A percentile compares a stretch with the other conserved stretches of the same genome.
Evolutionary conservation across 2,797 vertebrate genomes (phyloP).

Genomic region (Phrynocephalus guinanensis): DNA sequence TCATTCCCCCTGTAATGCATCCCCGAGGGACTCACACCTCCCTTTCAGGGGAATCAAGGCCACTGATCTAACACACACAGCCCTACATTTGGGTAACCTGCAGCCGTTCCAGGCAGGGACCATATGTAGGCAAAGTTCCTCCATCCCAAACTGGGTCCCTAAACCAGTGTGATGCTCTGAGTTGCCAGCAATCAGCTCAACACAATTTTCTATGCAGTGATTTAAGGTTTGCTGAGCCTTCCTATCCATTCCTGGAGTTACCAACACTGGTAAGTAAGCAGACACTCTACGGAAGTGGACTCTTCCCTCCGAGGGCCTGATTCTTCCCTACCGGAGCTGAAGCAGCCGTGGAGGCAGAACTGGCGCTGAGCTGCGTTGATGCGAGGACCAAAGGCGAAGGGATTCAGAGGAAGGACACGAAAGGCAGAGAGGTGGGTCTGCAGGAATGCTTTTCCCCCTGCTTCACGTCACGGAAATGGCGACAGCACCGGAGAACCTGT

Average conservation of each 20-base stretch:
- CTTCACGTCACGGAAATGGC: neutral
- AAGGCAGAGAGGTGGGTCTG: conserved; percentile 6
- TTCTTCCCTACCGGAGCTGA: conserved; percentile 54
- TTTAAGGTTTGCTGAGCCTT: conserved; percentile 14
- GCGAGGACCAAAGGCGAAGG: neutral
- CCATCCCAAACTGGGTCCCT: neutral
- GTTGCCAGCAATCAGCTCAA: neutral
- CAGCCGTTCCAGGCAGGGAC: neutral
- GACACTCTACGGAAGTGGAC: conserved; percentile 37
- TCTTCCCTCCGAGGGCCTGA: conserved; percentile 58
- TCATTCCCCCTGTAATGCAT: neutral
- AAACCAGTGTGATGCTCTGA: neutral
- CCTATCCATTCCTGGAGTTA: conserved; percentile 56
- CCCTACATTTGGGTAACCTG: neutral
- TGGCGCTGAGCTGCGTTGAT: conserved; percentile 31
- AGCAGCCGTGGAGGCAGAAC: conserved; percentile 17
- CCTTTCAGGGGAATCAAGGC: neutral
- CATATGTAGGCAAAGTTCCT: neutral
- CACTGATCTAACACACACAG: neutral
- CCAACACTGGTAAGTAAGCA: neutral
- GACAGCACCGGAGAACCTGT: neutral
- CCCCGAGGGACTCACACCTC: too few species aligned
- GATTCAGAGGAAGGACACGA: neutral
- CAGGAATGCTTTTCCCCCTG: neutral
- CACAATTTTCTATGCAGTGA: neutral